phyloP scores from a whole-genome alignment of 1,140 invertebrate genomes.

The Drosophila pseudoananassae region DNA sequence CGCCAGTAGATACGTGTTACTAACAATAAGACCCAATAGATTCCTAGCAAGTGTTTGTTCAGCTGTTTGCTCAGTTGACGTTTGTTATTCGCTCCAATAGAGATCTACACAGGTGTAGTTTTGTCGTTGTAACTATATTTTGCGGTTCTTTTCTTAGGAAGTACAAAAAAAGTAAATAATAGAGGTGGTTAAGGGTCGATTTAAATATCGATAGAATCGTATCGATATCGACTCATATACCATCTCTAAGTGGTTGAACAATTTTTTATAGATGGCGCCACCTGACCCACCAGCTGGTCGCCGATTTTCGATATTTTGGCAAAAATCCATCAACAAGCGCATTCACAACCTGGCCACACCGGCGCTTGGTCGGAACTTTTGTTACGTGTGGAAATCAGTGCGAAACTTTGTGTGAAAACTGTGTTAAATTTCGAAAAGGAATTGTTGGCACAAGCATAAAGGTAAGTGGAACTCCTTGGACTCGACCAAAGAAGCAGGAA shows the following conservation, averaged over 20 bases:
- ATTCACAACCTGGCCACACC: constrained; percentile 15
- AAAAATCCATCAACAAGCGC: neutral
- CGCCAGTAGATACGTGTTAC: constrained; percentile 28
- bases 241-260: no score
- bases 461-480: constrained; percentile 47
- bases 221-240: no score
- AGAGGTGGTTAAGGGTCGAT: neutral
- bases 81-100: neutral
- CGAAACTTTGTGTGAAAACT: constrained; percentile 57
- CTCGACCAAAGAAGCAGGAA: neutral
- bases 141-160: neutral
- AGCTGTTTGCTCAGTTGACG: neutral
- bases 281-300: no score
- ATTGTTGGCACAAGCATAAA: constrained; percentile 39
- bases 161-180: constrained; percentile 2
- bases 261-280: no score
- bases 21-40: neutral
- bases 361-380: constrained; percentile 59
- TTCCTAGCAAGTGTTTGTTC: neutral
- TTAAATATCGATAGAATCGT: no score
- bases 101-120: neutral
- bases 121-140: neutral
- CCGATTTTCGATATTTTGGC: no score
- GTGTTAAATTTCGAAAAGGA: constrained; percentile 43
- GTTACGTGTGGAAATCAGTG: constrained; percentile 66